Evolutionary conservation across 1,140 invertebrate species (phyloP).

Genomic region (Protaetia brevitarsis): DNA sequence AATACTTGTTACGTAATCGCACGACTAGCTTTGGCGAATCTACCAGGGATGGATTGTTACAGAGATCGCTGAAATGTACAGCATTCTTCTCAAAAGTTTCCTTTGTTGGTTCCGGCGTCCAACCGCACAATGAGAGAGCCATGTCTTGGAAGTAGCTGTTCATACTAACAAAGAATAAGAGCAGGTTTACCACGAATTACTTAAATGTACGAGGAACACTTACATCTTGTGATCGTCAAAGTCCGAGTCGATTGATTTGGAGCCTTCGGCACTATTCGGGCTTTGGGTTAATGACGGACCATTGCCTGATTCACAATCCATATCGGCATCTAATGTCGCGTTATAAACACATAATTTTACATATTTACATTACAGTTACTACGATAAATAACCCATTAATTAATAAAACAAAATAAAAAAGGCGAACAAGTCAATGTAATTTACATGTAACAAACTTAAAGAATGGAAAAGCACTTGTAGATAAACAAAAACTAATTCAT

Average conservation of each 20-base stretch:
- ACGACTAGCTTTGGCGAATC: slow-evolving; percentile 84
- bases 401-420: no score
- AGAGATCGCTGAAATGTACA: slow-evolving; percentile 81
- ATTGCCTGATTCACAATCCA: slow-evolving; percentile 93
- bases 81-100: slow-evolving; percentile 72
- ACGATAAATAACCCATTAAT: background rate
- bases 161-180: slow-evolving; percentile 27
- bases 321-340: slow-evolving; percentile 61
- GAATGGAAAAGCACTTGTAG: no score
- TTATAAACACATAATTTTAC: background rate
- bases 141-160: slow-evolving; percentile 58
- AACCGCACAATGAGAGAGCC: slow-evolving; percentile 79
- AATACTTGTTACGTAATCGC: slow-evolving; percentile 81
- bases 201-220: slow-evolving; percentile 27
- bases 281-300: slow-evolving; percentile 91
- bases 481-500: background rate
- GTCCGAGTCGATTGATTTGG: slow-evolving; percentile 75
- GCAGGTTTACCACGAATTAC: no score
- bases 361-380: background rate
- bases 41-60: slow-evolving; percentile 73
- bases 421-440: no score
- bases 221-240: slow-evolving; percentile 65
- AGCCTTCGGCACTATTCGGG: slow-evolving; percentile 82
- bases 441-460: no score
- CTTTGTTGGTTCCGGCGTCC: slow-evolving; percentile 61